Evolutionary conservation across 2,797 vertebrate species (phyloP).

Genomic region (Mormyrops boulengeri): DNA sequence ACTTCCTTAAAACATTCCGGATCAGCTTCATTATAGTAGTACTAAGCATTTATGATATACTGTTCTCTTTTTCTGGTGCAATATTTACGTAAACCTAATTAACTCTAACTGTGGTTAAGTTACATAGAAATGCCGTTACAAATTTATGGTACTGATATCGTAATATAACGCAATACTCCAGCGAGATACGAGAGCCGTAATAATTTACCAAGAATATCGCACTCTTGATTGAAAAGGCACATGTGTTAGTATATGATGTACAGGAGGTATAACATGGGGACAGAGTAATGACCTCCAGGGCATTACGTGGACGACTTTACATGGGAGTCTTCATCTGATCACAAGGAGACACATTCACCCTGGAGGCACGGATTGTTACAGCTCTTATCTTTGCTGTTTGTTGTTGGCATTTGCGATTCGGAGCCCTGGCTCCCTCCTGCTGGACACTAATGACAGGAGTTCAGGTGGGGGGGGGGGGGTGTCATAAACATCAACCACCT

Average conservation of each 20-base stretch:
- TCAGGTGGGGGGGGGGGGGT: not conserved
- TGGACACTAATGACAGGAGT: constrained; percentile 15
- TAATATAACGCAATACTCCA: not conserved
- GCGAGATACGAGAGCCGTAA: not conserved
- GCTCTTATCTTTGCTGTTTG: constrained; percentile 22
- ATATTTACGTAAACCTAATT: not conserved
- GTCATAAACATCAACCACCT: not conserved
- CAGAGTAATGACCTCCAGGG: not conserved
- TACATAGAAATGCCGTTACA: not conserved
- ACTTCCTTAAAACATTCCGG: not conserved
- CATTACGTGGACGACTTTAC: not conserved
- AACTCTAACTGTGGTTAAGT: not conserved
- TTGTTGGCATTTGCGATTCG: constrained; percentile 1
- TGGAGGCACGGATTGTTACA: constrained; percentile 15
- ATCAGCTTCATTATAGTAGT: not conserved
- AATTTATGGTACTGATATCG: not conserved
- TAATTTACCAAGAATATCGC: not conserved
- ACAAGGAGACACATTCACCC: constrained; percentile 11
- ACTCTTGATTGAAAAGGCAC: not conserved
- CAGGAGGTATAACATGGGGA: not conserved
- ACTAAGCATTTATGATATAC: not conserved
- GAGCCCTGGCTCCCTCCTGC: not conserved
- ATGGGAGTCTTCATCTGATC: not conserved
- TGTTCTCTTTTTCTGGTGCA: not conserved
- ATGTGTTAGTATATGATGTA: not conserved